A percentile compares a stretch with the other conserved stretches of the same genome.
phyloP scores from a whole-genome alignment of 2,113 vertebrate genomes.

The Clarias gariepinus region DNA sequence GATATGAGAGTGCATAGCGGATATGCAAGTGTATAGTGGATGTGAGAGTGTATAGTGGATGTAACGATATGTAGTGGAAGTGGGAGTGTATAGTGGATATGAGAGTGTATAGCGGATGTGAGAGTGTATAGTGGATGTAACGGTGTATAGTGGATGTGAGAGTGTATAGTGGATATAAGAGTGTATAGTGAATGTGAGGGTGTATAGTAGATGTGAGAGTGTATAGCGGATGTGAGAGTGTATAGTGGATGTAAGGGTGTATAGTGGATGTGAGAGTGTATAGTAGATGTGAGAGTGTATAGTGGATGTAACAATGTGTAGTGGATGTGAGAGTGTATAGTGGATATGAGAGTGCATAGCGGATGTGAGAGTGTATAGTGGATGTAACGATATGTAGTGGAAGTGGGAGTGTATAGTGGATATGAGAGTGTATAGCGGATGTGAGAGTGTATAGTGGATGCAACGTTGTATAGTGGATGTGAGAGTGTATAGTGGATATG shows the following conservation, averaged over 20 bases:
- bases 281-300: background rate
- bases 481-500: background rate
- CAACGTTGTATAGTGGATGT: no score
- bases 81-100: background rate
- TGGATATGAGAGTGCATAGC: background rate
- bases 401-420: background rate
- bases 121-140: background rate
- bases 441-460: background rate
- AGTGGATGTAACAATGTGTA: background rate
- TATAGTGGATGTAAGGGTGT: background rate
- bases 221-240: background rate
- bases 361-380: background rate
- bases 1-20: background rate
- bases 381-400: background rate
- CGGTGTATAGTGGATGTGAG: background rate
- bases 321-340: background rate
- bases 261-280: background rate
- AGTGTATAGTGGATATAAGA: background rate
- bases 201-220: background rate
- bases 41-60: no score
- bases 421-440: background rate
- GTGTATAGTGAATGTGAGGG: background rate
- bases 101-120: background rate
- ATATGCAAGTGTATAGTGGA: no score
- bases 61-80: no score